Evolutionary conservation across 2,888 invertebrate genomes (phyloP), one percentile per base, ranked within the genome.

Genomic region (Phanerotoma sp.): DNA sequence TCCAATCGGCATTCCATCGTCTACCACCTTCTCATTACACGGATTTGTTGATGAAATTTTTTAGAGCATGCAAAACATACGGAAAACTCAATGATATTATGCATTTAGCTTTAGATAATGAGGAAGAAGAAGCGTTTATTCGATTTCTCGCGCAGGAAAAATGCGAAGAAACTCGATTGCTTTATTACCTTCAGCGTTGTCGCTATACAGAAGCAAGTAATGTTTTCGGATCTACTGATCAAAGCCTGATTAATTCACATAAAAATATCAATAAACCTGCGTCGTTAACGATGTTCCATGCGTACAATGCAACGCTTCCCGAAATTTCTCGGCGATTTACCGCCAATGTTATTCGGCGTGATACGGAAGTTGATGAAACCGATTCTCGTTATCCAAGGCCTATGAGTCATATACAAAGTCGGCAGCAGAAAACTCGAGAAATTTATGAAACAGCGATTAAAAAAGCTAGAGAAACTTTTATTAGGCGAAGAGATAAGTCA

Each of bases 111-210:
- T 74, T 91, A 49, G 77, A 81, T 38, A 75, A 79, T 0, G 78
- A 81, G 3, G 90, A 91, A 72, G 90, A 91, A 68, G 81, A 82
- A 7, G 80, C 82, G 13, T 86, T 91, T 56, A 79, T 88, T 4
- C 80, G 82, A 45, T 89, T 86, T 69, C 73, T 91, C 15, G 79
- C 84, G 57, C 79, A 81, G n/a, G 83, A 84, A 58, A 81, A 83
- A 32, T 81, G 82, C 0, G 83, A 85, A 1, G 88, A 91, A 64
- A 79, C 89, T 44, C 79, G 87, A 21, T 81, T 90, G 41, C 82
- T 88, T 74, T 89, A 88, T 70, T 87, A 86, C 65, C 77, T 91
- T 46, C 83, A 86, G 64, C 81, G 84, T 66, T 85, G 81, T 78
- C 70, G 73, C 37, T 74, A 72, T 41, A 66, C 67, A 3, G 75